Base-by-base conservation (phyloP, 1,140 invertebrate genomes). In the Brachionus calyciflorus region DNA sequence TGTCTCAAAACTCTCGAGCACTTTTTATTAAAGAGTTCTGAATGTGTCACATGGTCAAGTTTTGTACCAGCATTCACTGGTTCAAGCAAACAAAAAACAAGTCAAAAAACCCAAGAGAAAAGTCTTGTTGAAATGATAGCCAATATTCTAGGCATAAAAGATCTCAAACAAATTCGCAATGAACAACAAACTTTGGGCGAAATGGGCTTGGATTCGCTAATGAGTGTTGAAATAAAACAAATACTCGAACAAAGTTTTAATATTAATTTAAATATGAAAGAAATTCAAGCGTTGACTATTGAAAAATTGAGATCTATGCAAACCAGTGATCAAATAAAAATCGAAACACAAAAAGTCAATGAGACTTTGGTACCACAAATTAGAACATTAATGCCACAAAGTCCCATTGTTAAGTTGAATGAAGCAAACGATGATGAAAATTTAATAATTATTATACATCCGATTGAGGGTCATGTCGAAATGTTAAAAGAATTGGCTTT, bases 191-290 rank as follows among this genome's bases (percentile, higher is more conserved):
- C 89, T 21, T 85, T 99, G 5, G 91, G 91, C 12, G 95, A 98
- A 82, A 87, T 98, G 6, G 95, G 96, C 55, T 93, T 98, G 89
- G 96, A 98, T 81, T 97, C 94, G 0, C 85, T 99, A 40, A 98
- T 98, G 95, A 93, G 93, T 70, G 93, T 96, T 0, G 96, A 98
- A 87, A 94, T 98, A 77, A 97, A 97, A 85, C 94, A 98, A 83
- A 93, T 91, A 0, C 84, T 98, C 7, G 94, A 98, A 83, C 88
- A 93, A 69, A 92, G 93, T 79, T 95, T 91, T 84, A 93, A 96
- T 83, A 82, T 60, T 5, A 60, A 60, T 37, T 37, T 60, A 17
- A 60, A 19, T 19, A 40, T 60, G 55, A 60, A 60, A 19, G 55
- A 60, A 60, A 60, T 60, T 37, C 55, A 96, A 28, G 88, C 92